A percentile compares a stretch with the other conserved stretches of the same genome.
Conservation (phyloP, 2,888 invertebrate species). For the Acronicta leporina region DNA sequence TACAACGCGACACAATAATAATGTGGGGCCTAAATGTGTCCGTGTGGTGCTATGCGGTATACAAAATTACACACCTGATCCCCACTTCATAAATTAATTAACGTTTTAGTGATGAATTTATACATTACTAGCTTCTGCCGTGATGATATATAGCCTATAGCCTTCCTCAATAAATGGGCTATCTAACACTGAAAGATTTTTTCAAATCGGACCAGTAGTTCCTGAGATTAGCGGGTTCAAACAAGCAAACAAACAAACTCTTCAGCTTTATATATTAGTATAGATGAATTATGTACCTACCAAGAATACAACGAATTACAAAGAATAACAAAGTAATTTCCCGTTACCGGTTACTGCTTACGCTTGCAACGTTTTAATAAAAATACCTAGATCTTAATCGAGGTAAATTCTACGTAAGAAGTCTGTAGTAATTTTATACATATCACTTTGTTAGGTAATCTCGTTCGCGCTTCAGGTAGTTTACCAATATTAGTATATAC, state of each 20-base stretch:
- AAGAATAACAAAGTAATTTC: neutral
- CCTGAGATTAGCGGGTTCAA: too few relatives aligned
- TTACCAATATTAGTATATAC: slow-evolving; percentile 18
- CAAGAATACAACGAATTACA: neutral
- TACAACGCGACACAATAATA: slow-evolving; percentile 42
- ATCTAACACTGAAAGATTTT: too few relatives aligned
- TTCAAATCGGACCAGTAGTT: too few relatives aligned
- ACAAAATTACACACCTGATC: slow-evolving; percentile 73
- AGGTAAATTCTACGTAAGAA: neutral
- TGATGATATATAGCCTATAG: too few relatives aligned
- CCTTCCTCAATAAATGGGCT: too few relatives aligned
- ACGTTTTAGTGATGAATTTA: slow-evolving; percentile 62
- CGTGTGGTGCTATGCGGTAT: slow-evolving; percentile 70
- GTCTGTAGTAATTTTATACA: slow-evolving; percentile 1
- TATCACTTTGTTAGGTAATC: slow-evolving; percentile 3
- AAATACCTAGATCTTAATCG: neutral
- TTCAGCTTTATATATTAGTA: too few relatives aligned
- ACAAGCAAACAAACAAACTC: too few relatives aligned
- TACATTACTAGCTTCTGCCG: too few relatives aligned
- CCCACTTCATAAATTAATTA: slow-evolving; percentile 74
- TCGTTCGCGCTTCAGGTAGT: slow-evolving; percentile 9
- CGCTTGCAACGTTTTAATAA: neutral
- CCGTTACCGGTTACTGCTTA: neutral
- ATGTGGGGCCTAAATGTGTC: slow-evolving; percentile 63
- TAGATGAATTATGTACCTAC: slow-evolving; percentile 14